Evolutionary conservation across 2,797 vertebrate species (phyloP).

Genomic region (Cirrhinus molitorella): DNA sequence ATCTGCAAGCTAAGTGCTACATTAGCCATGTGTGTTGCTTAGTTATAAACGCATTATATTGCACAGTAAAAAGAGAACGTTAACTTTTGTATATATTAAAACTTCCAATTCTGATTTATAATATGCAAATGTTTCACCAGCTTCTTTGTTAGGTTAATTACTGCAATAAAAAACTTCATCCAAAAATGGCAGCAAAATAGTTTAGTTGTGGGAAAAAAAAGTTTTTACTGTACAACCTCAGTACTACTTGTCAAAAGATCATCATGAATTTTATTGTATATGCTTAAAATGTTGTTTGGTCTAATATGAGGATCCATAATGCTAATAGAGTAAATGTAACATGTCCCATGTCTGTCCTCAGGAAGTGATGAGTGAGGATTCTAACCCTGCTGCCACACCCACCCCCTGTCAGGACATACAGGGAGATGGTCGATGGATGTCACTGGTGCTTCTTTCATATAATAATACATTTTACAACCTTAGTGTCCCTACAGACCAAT

Average conservation of each 20-base stretch:
- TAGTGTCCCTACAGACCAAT: background rate
- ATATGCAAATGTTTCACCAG: background rate
- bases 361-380: constrained; percentile 82
- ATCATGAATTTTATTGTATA: background rate
- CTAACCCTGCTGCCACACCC: constrained; percentile 88
- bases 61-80: background rate
- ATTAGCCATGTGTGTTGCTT: constrained; percentile 24
- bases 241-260: too few species aligned
- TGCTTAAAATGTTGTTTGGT: background rate
- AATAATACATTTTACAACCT: background rate
- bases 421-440: constrained; percentile 92
- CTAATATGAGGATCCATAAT: background rate
- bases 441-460: constrained; percentile 77
- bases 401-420: constrained; percentile 83
- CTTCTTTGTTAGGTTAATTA: background rate
- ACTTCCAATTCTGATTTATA: background rate
- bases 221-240: background rate
- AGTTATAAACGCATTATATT: background rate
- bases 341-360: constrained; percentile 19
- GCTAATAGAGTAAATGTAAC: background rate
- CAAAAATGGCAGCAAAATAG: background rate
- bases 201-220: background rate
- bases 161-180: background rate
- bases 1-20: constrained; percentile 31
- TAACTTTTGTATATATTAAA: background rate